Conservation (phyloP, 2,888 invertebrate genomes). For the Yponomeuta cagnagella region DNA sequence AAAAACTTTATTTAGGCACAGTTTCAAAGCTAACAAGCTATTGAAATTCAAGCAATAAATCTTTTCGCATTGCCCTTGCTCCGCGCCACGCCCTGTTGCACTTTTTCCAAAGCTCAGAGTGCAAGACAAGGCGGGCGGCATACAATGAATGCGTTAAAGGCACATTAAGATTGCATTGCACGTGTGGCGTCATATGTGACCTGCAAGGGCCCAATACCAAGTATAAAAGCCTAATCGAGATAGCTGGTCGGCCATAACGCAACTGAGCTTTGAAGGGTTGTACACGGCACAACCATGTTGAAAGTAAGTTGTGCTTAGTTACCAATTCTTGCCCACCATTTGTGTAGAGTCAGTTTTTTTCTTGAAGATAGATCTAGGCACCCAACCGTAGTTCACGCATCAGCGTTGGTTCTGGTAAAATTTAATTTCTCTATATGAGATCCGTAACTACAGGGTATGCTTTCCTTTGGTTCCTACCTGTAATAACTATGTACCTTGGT, state of each 20-base stretch:
- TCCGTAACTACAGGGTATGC: too few relatives aligned
- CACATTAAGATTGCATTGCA: conserved; percentile 37
- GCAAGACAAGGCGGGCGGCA: conserved; percentile 17
- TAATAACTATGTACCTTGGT: too few relatives aligned
- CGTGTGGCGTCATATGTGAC: conserved; percentile 31
- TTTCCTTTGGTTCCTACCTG: too few relatives aligned
- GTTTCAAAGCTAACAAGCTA: neutral
- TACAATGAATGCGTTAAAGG: conserved; percentile 35
- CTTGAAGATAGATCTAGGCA: neutral
- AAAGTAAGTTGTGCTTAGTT: conserved; percentile 47
- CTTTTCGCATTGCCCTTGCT: conserved; percentile 13
- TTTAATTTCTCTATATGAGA: too few relatives aligned
- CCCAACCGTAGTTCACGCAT: neutral
- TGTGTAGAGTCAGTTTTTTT: neutral
- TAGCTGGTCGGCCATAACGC: conserved; percentile 38
- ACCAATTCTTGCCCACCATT: neutral
- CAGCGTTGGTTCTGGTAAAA: too few relatives aligned
- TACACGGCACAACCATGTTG: conserved; percentile 48
- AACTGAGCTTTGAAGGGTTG: conserved; percentile 40
- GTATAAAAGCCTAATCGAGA: conserved; percentile 54
- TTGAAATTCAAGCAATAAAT: conserved; percentile 6
- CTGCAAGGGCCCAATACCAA: conserved; percentile 18
- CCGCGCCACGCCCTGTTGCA: conserved; percentile 25
- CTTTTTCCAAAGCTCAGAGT: conserved; percentile 27
- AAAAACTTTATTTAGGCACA: too few relatives aligned